These are phyloP conservation scores for Sylvia atricapilla DNA, from an alignment of 2,113 vertebrate genomes.

Conservation along the genomic window DNA sequence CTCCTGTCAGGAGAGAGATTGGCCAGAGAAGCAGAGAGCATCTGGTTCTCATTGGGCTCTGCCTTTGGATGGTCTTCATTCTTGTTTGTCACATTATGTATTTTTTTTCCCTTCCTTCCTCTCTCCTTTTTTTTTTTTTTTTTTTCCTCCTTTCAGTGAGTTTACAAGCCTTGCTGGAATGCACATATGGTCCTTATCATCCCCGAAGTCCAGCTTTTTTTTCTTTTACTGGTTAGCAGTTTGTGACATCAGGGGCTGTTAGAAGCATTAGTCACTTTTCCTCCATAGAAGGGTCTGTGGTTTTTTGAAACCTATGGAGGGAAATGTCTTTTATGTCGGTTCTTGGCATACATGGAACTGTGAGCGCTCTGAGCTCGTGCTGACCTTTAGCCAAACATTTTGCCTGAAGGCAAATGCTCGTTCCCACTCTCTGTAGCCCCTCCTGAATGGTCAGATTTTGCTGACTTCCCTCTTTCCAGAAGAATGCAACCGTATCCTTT, in stretches of 20 bases:
- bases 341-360: constrained; percentile 16
- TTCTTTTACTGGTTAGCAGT: constrained; percentile 57
- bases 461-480: constrained; percentile 1
- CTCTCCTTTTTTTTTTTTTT: not conserved
- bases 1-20: not conserved
- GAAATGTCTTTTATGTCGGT: constrained; percentile 50
- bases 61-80: constrained; percentile 49
- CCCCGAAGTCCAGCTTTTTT: not conserved
- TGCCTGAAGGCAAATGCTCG: constrained; percentile 37
- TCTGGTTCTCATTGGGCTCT: constrained; percentile 60
- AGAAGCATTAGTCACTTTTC: constrained; percentile 40
- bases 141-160: not conserved
- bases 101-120: not conserved
- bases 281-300: constrained; percentile 41
- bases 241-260: constrained; percentile 50
- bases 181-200: constrained; percentile 73
- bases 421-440: not conserved
- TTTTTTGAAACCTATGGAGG: constrained; percentile 39
- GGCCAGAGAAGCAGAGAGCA: not conserved
- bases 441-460: constrained; percentile 14
- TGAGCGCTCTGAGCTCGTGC: constrained; percentile 9
- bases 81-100: constrained; percentile 41
- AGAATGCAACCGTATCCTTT: not conserved
- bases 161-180: constrained; percentile 68
- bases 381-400: constrained; percentile 55